A percentile compares a stretch with the other conserved stretches of the same genome.
Conservation (phyloP, 2,113 vertebrate species). For the Salvator merianae region DNA sequence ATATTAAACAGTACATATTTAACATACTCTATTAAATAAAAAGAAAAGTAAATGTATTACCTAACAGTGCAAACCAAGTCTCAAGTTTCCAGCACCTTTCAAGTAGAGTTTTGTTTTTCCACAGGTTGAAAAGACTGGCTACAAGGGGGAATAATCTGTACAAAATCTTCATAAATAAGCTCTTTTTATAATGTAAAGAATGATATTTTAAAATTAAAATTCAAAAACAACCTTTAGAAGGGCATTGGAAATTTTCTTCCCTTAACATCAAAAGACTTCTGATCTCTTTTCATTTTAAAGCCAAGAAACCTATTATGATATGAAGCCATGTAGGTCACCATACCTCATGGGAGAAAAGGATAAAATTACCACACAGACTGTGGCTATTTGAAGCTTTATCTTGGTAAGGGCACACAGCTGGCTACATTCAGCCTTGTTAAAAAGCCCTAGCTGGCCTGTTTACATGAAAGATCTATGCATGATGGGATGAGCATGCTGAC, state of each 20-base stretch:
- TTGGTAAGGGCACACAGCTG: neutral
- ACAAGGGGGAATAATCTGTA: neutral
- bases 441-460: neutral
- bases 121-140: neutral
- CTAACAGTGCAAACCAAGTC: neutral
- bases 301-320: neutral
- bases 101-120: neutral
- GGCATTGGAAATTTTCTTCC: neutral
- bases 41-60: neutral
- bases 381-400: neutral
- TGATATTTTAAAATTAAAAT: neutral
- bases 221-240: neutral
- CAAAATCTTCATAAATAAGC: neutral
- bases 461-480: neutral
- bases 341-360: neutral
- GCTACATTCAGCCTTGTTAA: neutral
- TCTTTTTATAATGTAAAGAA: neutral
- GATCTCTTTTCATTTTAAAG: conserved; percentile 3
- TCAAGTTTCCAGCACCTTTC: no score
- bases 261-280: neutral
- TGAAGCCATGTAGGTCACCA: conserved; percentile 2
- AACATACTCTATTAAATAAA: neutral
- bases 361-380: neutral
- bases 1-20: neutral
- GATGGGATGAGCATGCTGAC: neutral